Evolutionary conservation across 2,888 invertebrate species (phyloP).

Genomic region (Rhamnusium bicolor): DNA sequence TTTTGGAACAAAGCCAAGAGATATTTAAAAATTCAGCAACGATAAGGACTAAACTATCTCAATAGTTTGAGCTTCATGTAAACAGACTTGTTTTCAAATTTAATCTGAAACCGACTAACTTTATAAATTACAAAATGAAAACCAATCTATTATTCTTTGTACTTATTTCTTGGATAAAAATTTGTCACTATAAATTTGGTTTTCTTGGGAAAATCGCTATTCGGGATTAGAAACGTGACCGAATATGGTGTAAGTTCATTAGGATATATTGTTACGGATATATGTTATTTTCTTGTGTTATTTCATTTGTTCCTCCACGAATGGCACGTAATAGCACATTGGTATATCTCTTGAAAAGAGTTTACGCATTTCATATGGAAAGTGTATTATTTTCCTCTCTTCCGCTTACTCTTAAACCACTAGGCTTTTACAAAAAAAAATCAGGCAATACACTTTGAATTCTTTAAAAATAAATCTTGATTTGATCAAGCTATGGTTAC

Average conservation of each 20-base stretch:
- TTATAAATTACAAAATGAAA: background rate
- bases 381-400: too few relatives aligned
- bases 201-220: background rate
- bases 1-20: background rate
- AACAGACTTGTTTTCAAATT: constrained; percentile 9
- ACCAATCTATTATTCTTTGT: background rate
- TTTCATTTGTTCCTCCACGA: background rate
- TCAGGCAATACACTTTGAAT: too few relatives aligned
- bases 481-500: too few relatives aligned
- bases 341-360: background rate
- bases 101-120: constrained; percentile 3
- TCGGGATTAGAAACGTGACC: constrained; percentile 24
- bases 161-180: constrained; percentile 6
- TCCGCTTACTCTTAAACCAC: too few relatives aligned
- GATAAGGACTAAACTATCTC: constrained; percentile 5
- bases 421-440: too few relatives aligned
- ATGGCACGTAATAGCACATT: background rate
- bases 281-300: constrained; percentile 2
- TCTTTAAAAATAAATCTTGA: too few relatives aligned
- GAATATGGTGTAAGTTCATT: constrained; percentile 19
- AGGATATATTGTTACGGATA: constrained; percentile 13
- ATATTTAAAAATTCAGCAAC: constrained; percentile 4
- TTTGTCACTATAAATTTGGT: constrained; percentile 6
- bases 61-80: constrained; percentile 2
- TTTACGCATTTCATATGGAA: too few relatives aligned